Percentiles rank a stretch among this genome's conserved stretches.
Conservation (phyloP, 2,888 invertebrate genomes). For the Synergus itoensis region DNA sequence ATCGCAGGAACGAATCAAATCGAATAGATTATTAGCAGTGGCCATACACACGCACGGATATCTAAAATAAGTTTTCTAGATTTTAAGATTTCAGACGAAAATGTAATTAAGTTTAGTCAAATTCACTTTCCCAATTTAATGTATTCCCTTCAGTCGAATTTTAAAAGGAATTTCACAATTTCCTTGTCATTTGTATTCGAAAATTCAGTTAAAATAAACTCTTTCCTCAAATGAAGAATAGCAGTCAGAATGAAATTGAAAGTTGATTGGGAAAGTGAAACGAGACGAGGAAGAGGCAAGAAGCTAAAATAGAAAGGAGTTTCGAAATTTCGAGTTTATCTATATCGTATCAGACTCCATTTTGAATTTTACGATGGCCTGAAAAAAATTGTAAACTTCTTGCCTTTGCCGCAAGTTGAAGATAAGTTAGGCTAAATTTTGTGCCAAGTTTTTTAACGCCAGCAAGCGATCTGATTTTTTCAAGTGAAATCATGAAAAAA, state of each 20-base stretch:
- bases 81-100: constrained; percentile 24
- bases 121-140: constrained; percentile 20
- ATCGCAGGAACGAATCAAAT: constrained; percentile 40
- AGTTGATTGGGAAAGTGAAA: constrained; percentile 40
- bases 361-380: constrained; percentile 8
- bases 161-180: constrained; percentile 2
- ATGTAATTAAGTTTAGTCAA: background rate
- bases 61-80: constrained; percentile 26
- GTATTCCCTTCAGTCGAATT: background rate
- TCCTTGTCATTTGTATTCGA: background rate
- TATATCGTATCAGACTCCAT: background rate
- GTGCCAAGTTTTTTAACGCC: constrained; percentile 65
- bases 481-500: constrained; percentile 38
- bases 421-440: constrained; percentile 56
- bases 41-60: constrained; percentile 32
- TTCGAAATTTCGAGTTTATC: constrained; percentile 16
- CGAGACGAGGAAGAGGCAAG: constrained; percentile 28
- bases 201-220: background rate
- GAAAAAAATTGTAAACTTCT: constrained; percentile 17
- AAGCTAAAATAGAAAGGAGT: constrained; percentile 31
- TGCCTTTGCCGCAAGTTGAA: constrained; percentile 41
- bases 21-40: constrained; percentile 15
- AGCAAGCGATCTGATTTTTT: constrained; percentile 55
- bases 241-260: background rate
- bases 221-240: background rate